A percentile compares a stretch with the other conserved stretches of the same genome.
Evolutionary conservation across 2,797 vertebrate genomes (phyloP).

Genomic region (Morelia viridis): DNA sequence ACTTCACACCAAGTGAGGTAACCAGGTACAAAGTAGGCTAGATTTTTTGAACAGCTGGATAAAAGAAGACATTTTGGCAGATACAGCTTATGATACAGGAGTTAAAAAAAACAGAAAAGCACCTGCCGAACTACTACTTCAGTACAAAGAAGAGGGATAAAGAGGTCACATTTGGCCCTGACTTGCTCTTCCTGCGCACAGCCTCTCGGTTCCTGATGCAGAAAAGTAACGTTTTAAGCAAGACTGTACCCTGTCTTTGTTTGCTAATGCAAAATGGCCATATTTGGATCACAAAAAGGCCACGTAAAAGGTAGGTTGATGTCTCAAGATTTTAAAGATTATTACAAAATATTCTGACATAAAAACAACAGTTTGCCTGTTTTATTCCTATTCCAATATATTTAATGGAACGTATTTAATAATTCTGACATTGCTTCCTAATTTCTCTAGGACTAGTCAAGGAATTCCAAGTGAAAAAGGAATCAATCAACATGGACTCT

Average conservation of each 20-base stretch:
- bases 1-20: slow-evolving; percentile 31
- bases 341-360: not conserved
- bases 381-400: slow-evolving; percentile 16
- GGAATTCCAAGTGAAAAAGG: slow-evolving; percentile 40
- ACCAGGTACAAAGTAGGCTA: not conserved
- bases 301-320: not conserved
- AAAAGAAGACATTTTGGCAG: not conserved
- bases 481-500: slow-evolving; percentile 40
- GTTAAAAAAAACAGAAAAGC: not conserved
- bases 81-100: not conserved
- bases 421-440: slow-evolving; percentile 48
- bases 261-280: not conserved
- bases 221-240: not conserved
- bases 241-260: not conserved
- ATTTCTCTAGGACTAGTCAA: slow-evolving; percentile 55
- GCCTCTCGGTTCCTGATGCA: not conserved
- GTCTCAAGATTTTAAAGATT: not conserved
- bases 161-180: not conserved
- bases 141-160: not conserved
- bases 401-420: slow-evolving; percentile 43
- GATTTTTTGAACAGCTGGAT: not conserved
- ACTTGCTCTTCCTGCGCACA: not conserved
- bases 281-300: not conserved
- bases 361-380: not conserved
- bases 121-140: not conserved